Evolutionary conservation across 1,140 invertebrate species (phyloP), one percentile per base, ranked within the genome.

Genomic region (Mylabris phalerata): DNA sequence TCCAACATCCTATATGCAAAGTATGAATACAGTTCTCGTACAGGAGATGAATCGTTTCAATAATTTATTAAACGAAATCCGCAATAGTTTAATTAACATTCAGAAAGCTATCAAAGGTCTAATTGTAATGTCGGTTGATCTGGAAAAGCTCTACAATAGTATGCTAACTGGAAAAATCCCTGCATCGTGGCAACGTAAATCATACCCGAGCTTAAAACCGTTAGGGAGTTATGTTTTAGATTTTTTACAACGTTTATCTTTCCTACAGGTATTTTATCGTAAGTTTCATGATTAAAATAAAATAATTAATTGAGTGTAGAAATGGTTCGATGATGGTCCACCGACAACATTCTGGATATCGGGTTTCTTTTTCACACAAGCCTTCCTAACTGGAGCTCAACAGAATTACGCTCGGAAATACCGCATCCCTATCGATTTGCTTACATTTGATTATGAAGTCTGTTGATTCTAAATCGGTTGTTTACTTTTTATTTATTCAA

Each of bases 21-120:
- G 92, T 1, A 94, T 95, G 92, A 97, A 95, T 70, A 95, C 92
- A 0, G 92, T 97, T 11, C 78, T 97, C 10, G 80, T 93, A 24
- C 93, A 96, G 77, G 94, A 97, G 80, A 88, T 95, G 88, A 85
- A 89, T 70, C 77, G 92, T 26, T 96, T 92, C 69, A 93, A 95
- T 67, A 86, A 80, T 67, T 76, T 97, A 13, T 69, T 84, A 10
- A 66, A 71, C 13, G 82, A 82, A 71, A 84, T 92, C 1, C 79
- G 79, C 41, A 70, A 46, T 39, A 88, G 85, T 46, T 78, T 95
- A 39, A 51, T 73, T 1, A 84, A 87, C 66, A 76, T 95, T 42
- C 82, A 89, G 64, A 92, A 89, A 68, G 92, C 89, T 4, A 83
- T 95, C 3, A 85, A 90, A 76, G 94, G 94, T 63, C 75, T 91